Base-by-base conservation (phyloP, 1,140 invertebrate species). In the Chrysoperla carnea region DNA sequence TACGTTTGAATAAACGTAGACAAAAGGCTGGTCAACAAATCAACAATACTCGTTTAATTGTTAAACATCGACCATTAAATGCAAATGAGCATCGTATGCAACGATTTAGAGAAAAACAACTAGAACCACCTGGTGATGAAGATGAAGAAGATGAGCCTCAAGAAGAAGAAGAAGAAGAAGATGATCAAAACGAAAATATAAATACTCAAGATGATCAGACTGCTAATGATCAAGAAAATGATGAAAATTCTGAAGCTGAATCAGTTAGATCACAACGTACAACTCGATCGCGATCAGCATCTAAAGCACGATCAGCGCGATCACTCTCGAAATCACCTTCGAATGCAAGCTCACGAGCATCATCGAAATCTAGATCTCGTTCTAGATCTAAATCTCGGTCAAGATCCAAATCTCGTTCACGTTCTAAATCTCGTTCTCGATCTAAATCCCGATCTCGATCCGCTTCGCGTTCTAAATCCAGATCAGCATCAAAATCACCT, bases 61-160 rank as follows among this genome's bases (percentile, higher is more conserved):
- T 98, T 0, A 83, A 85, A 44, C 92, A 98, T 60, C 68, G 90
- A 39, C 77, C 84, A 6, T 67, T 96, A n/a, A 84, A 84, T 56
- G 81, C 81, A 1, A 66, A 71, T 42, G 92, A 97, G 60, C 81
- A 86, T 53, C 73, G 78, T 47, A 84, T 89, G 71, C 85, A 95
- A 57, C 66, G 88, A 29, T 77, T 81, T 41, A 66, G 91, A 42
- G 81, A 93, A 60, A 81, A 77, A 50, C 85, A 92, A 58, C 62
- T 96, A 7, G 89, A 95, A 56, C 85, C 88, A 13, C 75, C 82
- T 29, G 81, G 84, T 49, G 69, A 73, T 36, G 66, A 78, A 49
- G 73, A 78, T 43, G 70, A 69, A 48, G 75, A 73, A 40, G 64
- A 69, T 36, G 66, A 68, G 37, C 66, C 72, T 47, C 61, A 70